Evolutionary conservation across 1,140 invertebrate genomes (phyloP), one percentile per base, ranked within the genome.

Genomic region (Drosophila prosaltans): DNA sequence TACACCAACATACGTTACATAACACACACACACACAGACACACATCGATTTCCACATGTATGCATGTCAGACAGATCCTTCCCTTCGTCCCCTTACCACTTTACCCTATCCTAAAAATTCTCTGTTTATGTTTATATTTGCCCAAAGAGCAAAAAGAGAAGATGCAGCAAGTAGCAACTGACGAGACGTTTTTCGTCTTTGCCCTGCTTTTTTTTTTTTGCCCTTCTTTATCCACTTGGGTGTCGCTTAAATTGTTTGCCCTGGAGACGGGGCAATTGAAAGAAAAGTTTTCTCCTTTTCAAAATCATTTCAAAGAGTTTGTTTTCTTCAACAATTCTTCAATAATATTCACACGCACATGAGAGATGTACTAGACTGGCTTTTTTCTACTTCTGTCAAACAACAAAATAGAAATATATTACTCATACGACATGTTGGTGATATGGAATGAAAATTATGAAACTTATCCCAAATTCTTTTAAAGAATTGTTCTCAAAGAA

Each of bases 211-310:
- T 36, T 6, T 6, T 21, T 7, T 24, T 48, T 24, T 40, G 39
- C 39, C 10, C 24, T 51, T 26, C 24, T 1, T 3, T 51, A 3
- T 1, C 8, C 45, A 26, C 48, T 24, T 24, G 8, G 41, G 28
- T 54, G 61, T 65, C 74, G 51, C 45, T 72, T 75, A 61, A 75
- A 62, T 69, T 72, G 72, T 64, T 65, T 67, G 43, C 67, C 71
- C 65, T 69, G 54, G 24, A 51, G 21, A 51, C 8, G 9, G 21
- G 21, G 21, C 9, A 48, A 48, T 8, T 24, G 45, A 48, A 48
- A 26, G 45, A 7, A 2, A 48, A 24, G 16, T 48, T 24, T 16
- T 48, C 45, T 48, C 9, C 63, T 26, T 11, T 28, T 6, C 39
- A 21, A 26, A 26, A 51, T 51, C 45, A 26, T 24, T 51, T 51